Conservation (phyloP, 2,888 invertebrate species). For the Villa cingulata region DNA sequence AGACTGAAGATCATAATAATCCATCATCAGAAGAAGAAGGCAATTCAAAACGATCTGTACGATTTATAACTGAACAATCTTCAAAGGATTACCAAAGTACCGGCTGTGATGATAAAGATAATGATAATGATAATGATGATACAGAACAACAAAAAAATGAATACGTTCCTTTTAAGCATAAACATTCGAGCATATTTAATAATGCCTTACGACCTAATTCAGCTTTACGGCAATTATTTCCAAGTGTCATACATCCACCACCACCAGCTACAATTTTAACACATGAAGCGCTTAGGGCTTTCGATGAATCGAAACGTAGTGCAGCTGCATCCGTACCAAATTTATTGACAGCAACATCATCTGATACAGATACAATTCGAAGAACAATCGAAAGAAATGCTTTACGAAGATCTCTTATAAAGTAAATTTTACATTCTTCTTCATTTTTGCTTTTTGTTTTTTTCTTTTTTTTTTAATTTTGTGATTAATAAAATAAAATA, state of each 20-base stretch:
- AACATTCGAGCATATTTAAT: constrained; percentile 35
- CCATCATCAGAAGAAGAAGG: constrained; percentile 38
- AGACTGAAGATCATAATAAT: constrained; percentile 25
- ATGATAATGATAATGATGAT: constrained; percentile 25
- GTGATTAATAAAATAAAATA: constrained; percentile 7
- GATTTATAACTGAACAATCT: constrained; percentile 46
- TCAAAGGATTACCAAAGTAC: constrained; percentile 17
- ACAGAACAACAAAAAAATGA: constrained; percentile 33
- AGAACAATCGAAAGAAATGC: constrained; percentile 75
- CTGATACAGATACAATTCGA: constrained; percentile 52
- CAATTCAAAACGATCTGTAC: constrained; percentile 47
- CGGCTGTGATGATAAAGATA: constrained; percentile 20
- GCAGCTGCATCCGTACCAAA: constrained; percentile 36
- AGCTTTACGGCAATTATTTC: constrained; percentile 72
- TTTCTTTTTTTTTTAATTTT: not conserved
- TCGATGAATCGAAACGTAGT: constrained; percentile 47
- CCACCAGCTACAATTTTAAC: constrained; percentile 47
- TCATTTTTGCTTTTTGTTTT: too few relatives aligned
- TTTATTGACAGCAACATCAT: constrained; percentile 24
- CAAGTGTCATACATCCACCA: constrained; percentile 53
- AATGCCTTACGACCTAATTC: constrained; percentile 49
- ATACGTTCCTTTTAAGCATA: constrained; percentile 30
- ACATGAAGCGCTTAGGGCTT: constrained; percentile 59
- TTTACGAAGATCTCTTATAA: constrained; percentile 60
- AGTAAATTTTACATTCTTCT: too few relatives aligned